Evolutionary conservation across 2,113 vertebrate genomes (phyloP), one percentile per base, ranked within the genome.

Genomic region (Campylomormyrus numenius): DNA sequence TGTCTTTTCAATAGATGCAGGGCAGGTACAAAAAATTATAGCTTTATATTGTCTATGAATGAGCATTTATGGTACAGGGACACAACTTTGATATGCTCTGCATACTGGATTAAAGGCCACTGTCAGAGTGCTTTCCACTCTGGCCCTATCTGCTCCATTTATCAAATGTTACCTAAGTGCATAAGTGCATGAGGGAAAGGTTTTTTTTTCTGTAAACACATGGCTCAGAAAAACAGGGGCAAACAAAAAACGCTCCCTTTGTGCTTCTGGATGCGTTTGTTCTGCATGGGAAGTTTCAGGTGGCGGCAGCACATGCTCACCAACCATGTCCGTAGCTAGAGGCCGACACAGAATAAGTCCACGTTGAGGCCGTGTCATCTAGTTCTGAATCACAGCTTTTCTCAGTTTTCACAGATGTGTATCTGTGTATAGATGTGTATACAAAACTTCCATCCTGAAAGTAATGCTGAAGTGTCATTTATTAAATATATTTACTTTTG

Each of bases 81-180:
- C 31, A 15, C 45, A 53, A 42, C 50, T 87, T 31, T 35, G 85
- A 87, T 87, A 87, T 10, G 39, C 39, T 21, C 17, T 50, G 35
- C 50, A 87, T 53, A 42, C 27, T 46, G 83, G 42, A 85, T 45
- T 85, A 85, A 46, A 85, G n/a, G 50, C 21, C 50, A 85, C 45
- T 9, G 13, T 48, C 19, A n/a, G 80, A 85, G 39, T 46, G 45
- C 45, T 45, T 48, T 46, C 83, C 45, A 48, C 3, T 19, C 83
- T 42, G 7, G 48, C n/a, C 48, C 27, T 52, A 87, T 87, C 49
- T 87, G 24, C 24, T n/a, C 49, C 85, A 53, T 87, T 87, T 87
- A 87, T 87, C 85, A 56, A 35, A 53, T 48, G 15, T 87, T 87
- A 87, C 17, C 49, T 87, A 87, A 87, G 50, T 87, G 15, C 48